These are phyloP conservation scores for Hippolais icterina DNA, from an alignment of 2,113 vertebrate species.

Conservation along the genomic window DNA sequence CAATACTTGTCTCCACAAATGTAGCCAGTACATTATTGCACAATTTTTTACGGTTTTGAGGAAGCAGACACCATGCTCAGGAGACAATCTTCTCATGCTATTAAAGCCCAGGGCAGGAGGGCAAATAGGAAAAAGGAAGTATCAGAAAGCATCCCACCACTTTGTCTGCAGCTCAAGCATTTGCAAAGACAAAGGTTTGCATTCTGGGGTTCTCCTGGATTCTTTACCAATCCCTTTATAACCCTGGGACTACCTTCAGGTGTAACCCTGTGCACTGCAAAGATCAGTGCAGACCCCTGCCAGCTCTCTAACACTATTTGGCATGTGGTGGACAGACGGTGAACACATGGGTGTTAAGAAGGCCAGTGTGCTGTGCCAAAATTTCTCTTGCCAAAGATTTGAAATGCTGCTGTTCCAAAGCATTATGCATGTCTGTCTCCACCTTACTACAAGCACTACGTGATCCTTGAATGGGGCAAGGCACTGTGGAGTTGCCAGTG, in stretches of 20 bases:
- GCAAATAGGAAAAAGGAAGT: background rate
- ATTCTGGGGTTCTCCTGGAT: background rate
- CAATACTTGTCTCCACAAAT: background rate
- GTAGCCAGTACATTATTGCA: background rate
- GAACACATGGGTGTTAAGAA: background rate
- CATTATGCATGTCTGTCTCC: background rate
- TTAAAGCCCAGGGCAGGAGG: background rate
- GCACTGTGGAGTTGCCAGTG: background rate
- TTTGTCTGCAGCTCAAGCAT: background rate
- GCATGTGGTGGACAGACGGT: slow-evolving; percentile 8
- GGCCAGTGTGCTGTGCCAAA: background rate
- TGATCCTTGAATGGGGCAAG: background rate
- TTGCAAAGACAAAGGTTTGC: background rate
- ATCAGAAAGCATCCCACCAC: background rate
- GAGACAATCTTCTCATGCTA: background rate
- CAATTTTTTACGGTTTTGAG: slow-evolving; percentile 1
- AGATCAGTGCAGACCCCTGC: background rate
- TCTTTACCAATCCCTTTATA: background rate
- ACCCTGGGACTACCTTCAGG: background rate
- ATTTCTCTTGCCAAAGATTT: background rate
- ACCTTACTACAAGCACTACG: background rate
- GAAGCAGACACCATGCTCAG: background rate
- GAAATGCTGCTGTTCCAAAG: background rate
- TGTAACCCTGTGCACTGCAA: background rate
- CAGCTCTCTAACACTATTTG: background rate